Percentiles rank a stretch among this genome's conserved stretches.
phyloP scores from a whole-genome alignment of 2,113 vertebrate species.

The Erythrocebus patas region DNA sequence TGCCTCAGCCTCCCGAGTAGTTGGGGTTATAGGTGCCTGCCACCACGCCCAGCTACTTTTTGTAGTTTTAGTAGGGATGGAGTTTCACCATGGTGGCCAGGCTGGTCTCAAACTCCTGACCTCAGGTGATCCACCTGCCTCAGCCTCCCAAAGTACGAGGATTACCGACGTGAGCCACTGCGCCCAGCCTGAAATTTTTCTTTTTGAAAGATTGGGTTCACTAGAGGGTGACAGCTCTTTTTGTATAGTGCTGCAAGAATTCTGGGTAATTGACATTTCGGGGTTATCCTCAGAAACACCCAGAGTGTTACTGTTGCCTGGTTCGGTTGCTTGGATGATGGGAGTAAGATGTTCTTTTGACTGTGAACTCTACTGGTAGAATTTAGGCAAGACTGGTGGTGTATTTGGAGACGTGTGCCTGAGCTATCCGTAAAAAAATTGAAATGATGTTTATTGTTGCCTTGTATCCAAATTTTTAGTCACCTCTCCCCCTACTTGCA shows the following conservation, averaged over 20 bases:
- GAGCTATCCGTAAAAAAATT: neutral
- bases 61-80: too few species aligned
- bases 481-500: neutral
- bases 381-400: neutral
- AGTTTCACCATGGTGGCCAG: too few species aligned
- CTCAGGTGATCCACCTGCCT: too few species aligned
- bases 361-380: neutral
- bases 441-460: conserved; percentile 1
- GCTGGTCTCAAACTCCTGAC: too few species aligned
- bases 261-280: conserved; percentile 19
- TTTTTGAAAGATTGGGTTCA: conserved; percentile 12
- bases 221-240: neutral
- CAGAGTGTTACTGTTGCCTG: neutral
- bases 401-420: neutral
- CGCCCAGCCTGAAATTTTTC: neutral
- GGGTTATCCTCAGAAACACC: neutral
- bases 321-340: conserved; percentile 4
- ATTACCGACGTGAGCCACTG: too few species aligned
- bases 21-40: too few species aligned
- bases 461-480: neutral
- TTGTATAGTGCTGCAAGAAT: neutral
- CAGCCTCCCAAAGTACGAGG: too few species aligned
- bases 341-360: neutral
- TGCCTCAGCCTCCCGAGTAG: too few species aligned
- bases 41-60: too few species aligned